Conservation (phyloP, 2,888 invertebrate species). For the Heliconius charithonia region DNA sequence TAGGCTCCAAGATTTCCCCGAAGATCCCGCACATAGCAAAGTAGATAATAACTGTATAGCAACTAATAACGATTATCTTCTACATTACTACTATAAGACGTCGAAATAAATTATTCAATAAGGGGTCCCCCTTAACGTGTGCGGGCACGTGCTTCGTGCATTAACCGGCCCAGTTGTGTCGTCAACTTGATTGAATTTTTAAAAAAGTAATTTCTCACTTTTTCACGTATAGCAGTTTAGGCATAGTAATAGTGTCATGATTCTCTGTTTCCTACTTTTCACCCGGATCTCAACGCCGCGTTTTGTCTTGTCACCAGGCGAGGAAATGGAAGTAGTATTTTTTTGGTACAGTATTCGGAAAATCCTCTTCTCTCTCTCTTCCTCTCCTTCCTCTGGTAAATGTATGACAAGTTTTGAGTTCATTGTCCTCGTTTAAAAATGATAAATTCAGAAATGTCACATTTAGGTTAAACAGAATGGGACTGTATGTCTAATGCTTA, state of each 20-base stretch:
- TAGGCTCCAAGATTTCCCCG: no score
- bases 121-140: slow-evolving; percentile 38
- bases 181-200: slow-evolving; percentile 38
- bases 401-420: slow-evolving; percentile 57
- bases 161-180: slow-evolving; percentile 46
- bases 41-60: background rate
- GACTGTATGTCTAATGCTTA: background rate
- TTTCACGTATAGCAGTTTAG: no score
- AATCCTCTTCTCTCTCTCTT: slow-evolving; percentile 42
- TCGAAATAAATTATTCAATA: slow-evolving; percentile 47
- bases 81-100: slow-evolving; percentile 19
- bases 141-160: slow-evolving; percentile 49
- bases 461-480: slow-evolving; percentile 46
- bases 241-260: background rate
- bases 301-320: background rate
- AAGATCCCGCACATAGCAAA: no score
- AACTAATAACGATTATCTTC: slow-evolving; percentile 12
- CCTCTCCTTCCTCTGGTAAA: slow-evolving; percentile 45
- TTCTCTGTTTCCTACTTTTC: no score
- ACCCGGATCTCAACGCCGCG: background rate
- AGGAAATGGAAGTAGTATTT: slow-evolving; percentile 6
- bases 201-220: background rate
- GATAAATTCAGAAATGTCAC: slow-evolving; percentile 54
- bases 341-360: slow-evolving; percentile 51
- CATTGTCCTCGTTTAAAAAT: slow-evolving; percentile 57